phyloP scores from a whole-genome alignment of 1,140 invertebrate genomes.

The Conopomorpha cramerella region DNA sequence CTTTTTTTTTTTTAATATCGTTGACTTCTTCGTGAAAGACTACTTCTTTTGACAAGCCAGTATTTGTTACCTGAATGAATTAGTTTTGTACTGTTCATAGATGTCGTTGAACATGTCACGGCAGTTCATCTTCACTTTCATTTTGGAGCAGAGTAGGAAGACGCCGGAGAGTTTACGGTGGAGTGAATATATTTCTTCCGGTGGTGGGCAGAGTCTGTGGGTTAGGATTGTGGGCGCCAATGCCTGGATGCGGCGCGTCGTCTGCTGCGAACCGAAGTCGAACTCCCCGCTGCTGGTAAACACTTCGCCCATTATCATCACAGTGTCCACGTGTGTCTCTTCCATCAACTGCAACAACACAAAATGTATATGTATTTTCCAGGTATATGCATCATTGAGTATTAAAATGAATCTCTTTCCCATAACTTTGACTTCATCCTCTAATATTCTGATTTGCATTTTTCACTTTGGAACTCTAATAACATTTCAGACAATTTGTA shows the following conservation, averaged over 20 bases:
- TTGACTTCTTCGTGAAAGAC: not conserved
- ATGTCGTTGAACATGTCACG: conserved; percentile 85
- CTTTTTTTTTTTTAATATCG: conserved; percentile 7
- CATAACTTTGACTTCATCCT: no score
- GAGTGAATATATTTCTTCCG: conserved; percentile 98
- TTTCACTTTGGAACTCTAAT: no score
- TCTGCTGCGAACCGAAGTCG: conserved; percentile 85
- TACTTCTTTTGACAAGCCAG: no score
- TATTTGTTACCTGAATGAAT: conserved; percentile 10
- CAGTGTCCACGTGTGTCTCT: conserved; percentile 91
- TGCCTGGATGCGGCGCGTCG: conserved; percentile 71
- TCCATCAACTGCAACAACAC: conserved; percentile 89
- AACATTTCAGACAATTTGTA: no score
- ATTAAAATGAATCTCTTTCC: no score
- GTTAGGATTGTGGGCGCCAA: conserved; percentile 94
- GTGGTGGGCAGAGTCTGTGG: conserved; percentile 94
- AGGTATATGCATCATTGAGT: no score
- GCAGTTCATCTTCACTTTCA: conserved; percentile 86
- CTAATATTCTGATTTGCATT: no score
- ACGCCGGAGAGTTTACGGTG: conserved; percentile 97
- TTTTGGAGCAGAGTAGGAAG: conserved; percentile 92
- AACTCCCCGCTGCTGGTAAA: conserved; percentile 78
- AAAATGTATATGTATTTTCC: no score
- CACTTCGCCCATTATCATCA: conserved; percentile 94
- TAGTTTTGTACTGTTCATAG: conserved; percentile 67